Evolutionary conservation across 1,140 invertebrate genomes (phyloP).

Genomic region (Gryllus bimaculatus): DNA sequence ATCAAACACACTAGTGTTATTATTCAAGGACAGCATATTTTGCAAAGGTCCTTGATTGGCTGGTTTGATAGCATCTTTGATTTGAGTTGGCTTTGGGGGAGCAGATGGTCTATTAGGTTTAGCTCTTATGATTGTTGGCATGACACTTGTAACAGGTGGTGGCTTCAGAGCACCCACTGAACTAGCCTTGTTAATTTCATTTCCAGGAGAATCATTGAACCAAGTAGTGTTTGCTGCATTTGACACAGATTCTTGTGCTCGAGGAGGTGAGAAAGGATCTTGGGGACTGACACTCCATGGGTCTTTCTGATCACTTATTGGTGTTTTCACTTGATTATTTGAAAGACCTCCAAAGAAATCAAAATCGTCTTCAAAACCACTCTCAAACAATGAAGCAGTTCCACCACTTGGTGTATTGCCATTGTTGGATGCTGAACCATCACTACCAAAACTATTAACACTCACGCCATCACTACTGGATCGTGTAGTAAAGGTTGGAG

Average conservation of each 20-base stretch:
- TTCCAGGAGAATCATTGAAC: background rate
- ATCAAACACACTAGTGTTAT: background rate
- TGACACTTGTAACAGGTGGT: constrained; percentile 32
- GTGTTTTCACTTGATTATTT: constrained; percentile 3
- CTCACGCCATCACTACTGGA: constrained; percentile 63
- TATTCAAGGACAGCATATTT: background rate
- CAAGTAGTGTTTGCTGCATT: background rate
- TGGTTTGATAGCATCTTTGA: background rate
- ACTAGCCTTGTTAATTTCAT: constrained; percentile 25
- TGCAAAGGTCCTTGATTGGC: too few species aligned
- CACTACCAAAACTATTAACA: constrained; percentile 62
- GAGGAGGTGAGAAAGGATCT: constrained; percentile 39
- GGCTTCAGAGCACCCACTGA: constrained; percentile 30
- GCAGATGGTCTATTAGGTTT: constrained; percentile 31
- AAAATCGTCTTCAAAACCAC: constrained; percentile 68
- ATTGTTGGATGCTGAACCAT: constrained; percentile 42
- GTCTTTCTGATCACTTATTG: constrained; percentile 9
- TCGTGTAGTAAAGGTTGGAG: constrained; percentile 59
- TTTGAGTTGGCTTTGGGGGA: background rate
- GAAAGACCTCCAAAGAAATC: constrained; percentile 39
- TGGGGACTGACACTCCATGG: constrained; percentile 12
- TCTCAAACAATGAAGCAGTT: constrained; percentile 37
- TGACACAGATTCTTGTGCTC: constrained; percentile 17
- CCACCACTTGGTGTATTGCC: constrained; percentile 39
- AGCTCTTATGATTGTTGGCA: constrained; percentile 56